Evolutionary conservation across 2,888 invertebrate species (phyloP).

Genomic region (Dynastes maya): DNA sequence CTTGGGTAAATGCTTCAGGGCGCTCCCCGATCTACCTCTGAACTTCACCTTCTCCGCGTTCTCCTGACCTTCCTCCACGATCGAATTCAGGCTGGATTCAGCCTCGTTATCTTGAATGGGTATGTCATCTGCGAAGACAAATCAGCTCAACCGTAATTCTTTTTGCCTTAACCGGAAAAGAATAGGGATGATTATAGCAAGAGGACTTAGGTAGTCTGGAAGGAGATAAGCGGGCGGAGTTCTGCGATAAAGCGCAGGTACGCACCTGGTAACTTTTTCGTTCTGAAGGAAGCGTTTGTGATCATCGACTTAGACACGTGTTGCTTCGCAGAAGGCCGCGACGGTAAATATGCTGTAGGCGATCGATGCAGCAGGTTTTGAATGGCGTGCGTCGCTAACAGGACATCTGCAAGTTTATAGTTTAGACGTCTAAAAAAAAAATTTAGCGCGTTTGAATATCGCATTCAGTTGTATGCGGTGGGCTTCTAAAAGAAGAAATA

Average conservation of each 20-base stretch:
- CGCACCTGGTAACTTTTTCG: constrained; percentile 95
- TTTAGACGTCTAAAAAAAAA: neutral
- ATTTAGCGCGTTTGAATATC: neutral
- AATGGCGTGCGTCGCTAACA: constrained; percentile 90
- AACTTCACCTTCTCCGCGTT: constrained; percentile 66
- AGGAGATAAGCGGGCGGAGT: neutral
- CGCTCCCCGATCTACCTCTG: constrained; percentile 73
- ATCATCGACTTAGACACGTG: constrained; percentile 94
- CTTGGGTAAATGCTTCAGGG: constrained; percentile 76
- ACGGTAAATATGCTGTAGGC: constrained; percentile 63
- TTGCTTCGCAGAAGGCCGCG: constrained; percentile 65
- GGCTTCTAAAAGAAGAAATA: no score
- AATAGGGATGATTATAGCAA: constrained; percentile 30
- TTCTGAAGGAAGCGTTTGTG: constrained; percentile 97
- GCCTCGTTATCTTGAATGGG: constrained; percentile 85
- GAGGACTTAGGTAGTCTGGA: neutral
- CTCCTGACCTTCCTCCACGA: constrained; percentile 79
- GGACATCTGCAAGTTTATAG: constrained; percentile 70
- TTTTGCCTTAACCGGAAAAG: constrained; percentile 45
- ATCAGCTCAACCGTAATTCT: constrained; percentile 46
- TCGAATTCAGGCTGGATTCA: constrained; percentile 78
- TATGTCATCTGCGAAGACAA: constrained; percentile 83
- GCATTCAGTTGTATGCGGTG: neutral
- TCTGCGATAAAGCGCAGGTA: neutral
- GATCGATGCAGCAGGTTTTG: constrained; percentile 84